Percentiles rank a stretch among this genome's conserved stretches.
Evolutionary conservation across 37 sponge, comb jelly and placozoan genomes (phyloP).

Genomic region (Dysidea cf. avara): DNA sequence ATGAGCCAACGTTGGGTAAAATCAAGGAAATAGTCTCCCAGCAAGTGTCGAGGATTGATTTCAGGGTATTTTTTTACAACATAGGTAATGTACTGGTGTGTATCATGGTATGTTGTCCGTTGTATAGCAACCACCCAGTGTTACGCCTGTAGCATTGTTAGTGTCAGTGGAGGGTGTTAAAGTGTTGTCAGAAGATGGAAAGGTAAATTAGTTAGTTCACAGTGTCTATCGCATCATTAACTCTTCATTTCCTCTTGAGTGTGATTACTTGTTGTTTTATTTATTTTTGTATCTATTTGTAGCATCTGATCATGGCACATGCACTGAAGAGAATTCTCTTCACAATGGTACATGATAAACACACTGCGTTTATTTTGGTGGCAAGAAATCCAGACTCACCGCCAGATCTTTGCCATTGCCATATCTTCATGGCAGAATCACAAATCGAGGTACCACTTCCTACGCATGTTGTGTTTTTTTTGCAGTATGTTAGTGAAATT

Average conservation of each 20-base stretch:
- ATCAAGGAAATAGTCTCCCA: no score
- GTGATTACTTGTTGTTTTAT: not conserved
- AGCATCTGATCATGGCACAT: slow-evolving; percentile 62
- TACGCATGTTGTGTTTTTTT: no score
- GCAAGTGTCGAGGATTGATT: no score
- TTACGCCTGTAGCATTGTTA: slow-evolving; percentile 6
- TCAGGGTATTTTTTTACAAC: no score
- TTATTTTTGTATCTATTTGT: not conserved
- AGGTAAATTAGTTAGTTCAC: not conserved
- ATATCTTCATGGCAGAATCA: not conserved
- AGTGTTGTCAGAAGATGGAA: slow-evolving; percentile 35
- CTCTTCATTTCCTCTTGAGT: not conserved
- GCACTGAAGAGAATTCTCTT: slow-evolving; percentile 54
- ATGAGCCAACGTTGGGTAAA: no score
- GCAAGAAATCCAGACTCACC: slow-evolving; percentile 37
- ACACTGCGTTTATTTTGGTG: slow-evolving; percentile 45
- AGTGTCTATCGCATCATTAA: not conserved
- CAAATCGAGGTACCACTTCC: not conserved
- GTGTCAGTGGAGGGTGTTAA: slow-evolving; percentile 47
- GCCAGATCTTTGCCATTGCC: not conserved
- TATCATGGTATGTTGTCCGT: no score
- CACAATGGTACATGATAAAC: slow-evolving; percentile 48
- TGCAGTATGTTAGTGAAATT: not conserved
- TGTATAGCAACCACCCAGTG: no score
- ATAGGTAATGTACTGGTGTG: no score